Percentiles rank a stretch among this genome's conserved stretches.
phyloP scores from a whole-genome alignment of 1,140 invertebrate genomes.

The Hestina assimilis region DNA sequence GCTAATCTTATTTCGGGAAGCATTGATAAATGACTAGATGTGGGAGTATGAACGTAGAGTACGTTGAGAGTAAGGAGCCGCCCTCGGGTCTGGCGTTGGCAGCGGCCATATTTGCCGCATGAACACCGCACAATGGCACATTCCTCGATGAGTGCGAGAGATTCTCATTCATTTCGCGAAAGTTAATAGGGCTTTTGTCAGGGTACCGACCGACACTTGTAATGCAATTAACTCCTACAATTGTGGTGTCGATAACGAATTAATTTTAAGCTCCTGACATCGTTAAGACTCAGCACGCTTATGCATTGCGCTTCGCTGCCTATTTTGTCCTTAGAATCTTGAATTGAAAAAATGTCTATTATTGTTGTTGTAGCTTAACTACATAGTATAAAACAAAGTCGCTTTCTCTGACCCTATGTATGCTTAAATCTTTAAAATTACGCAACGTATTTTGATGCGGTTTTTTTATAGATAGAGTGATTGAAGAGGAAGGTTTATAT shows the following conservation, averaged over 20 bases:
- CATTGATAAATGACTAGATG: constrained; percentile 38
- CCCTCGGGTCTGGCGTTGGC: constrained; percentile 62
- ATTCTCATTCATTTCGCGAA: constrained; percentile 61
- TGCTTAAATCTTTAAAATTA: too few relatives aligned
- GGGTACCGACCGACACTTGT: constrained; percentile 63
- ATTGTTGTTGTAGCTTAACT: too few relatives aligned
- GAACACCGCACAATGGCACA: constrained; percentile 47
- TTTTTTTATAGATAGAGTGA: too few relatives aligned
- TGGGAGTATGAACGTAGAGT: constrained; percentile 27
- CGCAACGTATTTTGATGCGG: too few relatives aligned
- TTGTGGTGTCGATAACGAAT: constrained; percentile 66
- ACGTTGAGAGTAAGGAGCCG: constrained; percentile 36
- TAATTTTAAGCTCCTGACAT: constrained; percentile 54
- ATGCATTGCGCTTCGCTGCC: background rate
- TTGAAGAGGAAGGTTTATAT: too few relatives aligned
- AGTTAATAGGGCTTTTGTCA: constrained; percentile 74
- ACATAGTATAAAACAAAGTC: too few relatives aligned
- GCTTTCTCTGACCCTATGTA: too few relatives aligned
- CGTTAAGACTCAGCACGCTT: constrained; percentile 25
- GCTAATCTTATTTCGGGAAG: constrained; percentile 64
- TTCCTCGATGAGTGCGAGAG: constrained; percentile 51
- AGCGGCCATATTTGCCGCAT: constrained; percentile 68
- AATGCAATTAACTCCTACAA: constrained; percentile 76
- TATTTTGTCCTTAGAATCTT: too few relatives aligned
- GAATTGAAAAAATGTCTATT: background rate